Conservation (phyloP, 2,888 invertebrate species). For the Bursaphelenchus okinawaensis region DNA sequence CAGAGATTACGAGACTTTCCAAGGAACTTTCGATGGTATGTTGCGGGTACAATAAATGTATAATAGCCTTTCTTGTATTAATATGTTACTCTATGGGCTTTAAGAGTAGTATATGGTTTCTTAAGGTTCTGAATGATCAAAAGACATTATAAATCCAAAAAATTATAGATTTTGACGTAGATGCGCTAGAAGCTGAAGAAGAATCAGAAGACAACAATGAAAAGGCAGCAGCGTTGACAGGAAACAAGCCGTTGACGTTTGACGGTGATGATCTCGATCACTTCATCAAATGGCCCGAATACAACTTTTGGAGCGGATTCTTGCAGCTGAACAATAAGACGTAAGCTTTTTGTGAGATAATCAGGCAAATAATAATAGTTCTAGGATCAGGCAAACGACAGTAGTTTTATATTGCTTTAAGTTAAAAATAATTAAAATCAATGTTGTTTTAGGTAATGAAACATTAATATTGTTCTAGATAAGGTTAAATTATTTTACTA, state of each 20-base stretch:
- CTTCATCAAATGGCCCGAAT: conserved; percentile 54
- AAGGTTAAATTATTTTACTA: too few relatives aligned
- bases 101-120: not conserved
- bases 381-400: too few relatives aligned
- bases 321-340: conserved; percentile 43
- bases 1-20: conserved; percentile 49
- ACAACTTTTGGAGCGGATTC: conserved; percentile 54
- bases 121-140: not conserved
- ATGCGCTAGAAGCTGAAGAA: conserved; percentile 4
- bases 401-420: too few relatives aligned
- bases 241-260: conserved; percentile 19
- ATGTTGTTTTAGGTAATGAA: too few relatives aligned
- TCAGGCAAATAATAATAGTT: too few relatives aligned
- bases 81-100: not conserved
- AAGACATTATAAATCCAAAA: not conserved
- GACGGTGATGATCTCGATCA: conserved; percentile 45
- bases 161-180: conserved; percentile 8
- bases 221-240: not conserved
- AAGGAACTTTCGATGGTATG: conserved; percentile 26
- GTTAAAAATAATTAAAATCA: too few relatives aligned
- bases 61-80: not conserved
- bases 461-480: too few relatives aligned
- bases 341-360: conserved; percentile 11
- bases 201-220: not conserved
- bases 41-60: not conserved